Conservation (phyloP, 1,140 invertebrate genomes). For the Micrasema minimum region DNA sequence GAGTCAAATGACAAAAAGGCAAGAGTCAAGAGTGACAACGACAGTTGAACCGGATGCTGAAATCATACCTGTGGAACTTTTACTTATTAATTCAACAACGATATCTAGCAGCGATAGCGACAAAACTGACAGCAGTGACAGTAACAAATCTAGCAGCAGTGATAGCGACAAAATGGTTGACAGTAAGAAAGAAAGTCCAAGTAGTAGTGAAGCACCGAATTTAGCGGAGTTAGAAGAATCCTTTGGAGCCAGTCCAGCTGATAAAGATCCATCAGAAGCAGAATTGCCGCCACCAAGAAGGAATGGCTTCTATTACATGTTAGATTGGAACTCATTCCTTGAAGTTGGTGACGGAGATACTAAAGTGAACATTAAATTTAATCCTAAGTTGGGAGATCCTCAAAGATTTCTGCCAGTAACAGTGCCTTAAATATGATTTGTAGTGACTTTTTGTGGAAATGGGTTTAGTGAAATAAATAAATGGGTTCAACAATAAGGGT, state of each 20-base stretch:
- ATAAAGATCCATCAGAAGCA: conserved; percentile 67
- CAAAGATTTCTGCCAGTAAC: conserved; percentile 77
- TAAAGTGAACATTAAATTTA: conserved; percentile 80
- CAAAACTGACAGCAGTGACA: conserved; percentile 38
- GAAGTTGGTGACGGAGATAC: conserved; percentile 83
- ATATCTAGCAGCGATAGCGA: conserved; percentile 31
- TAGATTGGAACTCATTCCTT: conserved; percentile 87
- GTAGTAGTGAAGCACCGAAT: conserved; percentile 61
- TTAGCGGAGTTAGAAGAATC: conserved; percentile 79
- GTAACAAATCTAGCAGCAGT: conserved; percentile 57
- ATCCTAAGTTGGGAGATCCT: conserved; percentile 82
- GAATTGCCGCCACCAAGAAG: conserved; percentile 71
- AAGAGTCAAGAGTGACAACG: conserved; percentile 38
- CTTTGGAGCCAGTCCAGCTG: conserved; percentile 73
- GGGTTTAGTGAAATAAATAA: no score
- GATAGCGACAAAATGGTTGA: conserved; percentile 23
- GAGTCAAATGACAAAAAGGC: conserved; percentile 56
- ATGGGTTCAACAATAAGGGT: no score
- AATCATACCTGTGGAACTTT: not conserved
- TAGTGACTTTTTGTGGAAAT: no score
- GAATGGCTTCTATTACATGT: conserved; percentile 83
- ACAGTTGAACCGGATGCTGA: conserved; percentile 21
- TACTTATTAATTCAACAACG: conserved; percentile 25
- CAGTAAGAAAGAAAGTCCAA: conserved; percentile 6
- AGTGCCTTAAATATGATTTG: conserved; percentile 68